Evolutionary conservation across 2,888 invertebrate genomes (phyloP).

Genomic region (Mesoligia furuncula): DNA sequence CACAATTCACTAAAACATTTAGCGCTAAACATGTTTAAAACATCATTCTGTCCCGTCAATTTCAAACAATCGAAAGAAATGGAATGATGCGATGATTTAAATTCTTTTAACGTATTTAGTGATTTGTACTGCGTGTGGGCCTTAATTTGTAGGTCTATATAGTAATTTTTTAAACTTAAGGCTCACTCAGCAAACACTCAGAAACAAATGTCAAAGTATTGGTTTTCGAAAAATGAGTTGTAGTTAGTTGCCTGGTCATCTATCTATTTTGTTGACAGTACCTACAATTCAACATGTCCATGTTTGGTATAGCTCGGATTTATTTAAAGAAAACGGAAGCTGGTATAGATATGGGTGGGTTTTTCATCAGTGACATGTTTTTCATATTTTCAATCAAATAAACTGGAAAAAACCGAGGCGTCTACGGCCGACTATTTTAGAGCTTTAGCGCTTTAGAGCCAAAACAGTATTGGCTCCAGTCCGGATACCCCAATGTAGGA

Average conservation of each 20-base stretch:
- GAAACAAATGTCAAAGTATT: neutral
- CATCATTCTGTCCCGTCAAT: neutral
- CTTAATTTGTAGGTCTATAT: neutral
- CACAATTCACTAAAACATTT: neutral
- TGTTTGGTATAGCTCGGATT: conserved; percentile 1
- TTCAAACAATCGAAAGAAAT: neutral
- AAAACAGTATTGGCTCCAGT: neutral
- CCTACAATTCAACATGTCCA: neutral
- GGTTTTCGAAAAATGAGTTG: neutral
- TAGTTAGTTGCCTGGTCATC: neutral
- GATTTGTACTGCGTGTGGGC: neutral
- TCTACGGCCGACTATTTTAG: neutral
- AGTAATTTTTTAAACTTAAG: neutral
- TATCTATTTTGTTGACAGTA: conserved; percentile 5
- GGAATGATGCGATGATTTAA: neutral
- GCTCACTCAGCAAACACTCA: neutral
- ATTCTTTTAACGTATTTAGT: neutral
- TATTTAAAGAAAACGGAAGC: conserved; percentile 22
- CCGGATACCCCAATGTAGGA: neutral
- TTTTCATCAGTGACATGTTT: conserved; percentile 13
- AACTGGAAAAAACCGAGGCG: neutral
- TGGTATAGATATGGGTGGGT: neutral
- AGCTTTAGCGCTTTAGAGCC: no score
- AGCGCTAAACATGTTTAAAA: neutral
- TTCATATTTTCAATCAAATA: conserved; percentile 25